Percentiles rank a stretch among this genome's conserved stretches.
Conservation (phyloP, 2,888 invertebrate species). For the Slavum lentiscoides region DNA sequence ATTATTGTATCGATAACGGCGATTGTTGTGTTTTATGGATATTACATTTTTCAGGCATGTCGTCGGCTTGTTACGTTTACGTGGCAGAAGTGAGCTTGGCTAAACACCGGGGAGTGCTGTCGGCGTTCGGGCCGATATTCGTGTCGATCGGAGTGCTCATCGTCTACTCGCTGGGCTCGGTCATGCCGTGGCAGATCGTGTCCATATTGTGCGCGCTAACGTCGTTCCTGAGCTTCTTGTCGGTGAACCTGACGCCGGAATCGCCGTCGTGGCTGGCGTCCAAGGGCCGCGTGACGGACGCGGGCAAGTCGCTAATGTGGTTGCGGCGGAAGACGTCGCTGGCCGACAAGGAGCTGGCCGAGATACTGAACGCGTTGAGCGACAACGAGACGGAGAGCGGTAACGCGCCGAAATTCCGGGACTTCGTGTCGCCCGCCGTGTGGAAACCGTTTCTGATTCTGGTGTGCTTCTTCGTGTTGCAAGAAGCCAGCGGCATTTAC, state of each 20-base stretch:
- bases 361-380: conserved; percentile 55
- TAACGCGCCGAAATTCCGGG: background rate
- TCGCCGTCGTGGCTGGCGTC: conserved; percentile 72
- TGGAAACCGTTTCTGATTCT: conserved; percentile 71
- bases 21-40: too few species aligned
- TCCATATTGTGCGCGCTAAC: conserved; percentile 67
- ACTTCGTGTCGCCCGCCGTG: conserved; percentile 60
- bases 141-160: conserved; percentile 74
- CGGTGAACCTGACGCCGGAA: conserved; percentile 70
- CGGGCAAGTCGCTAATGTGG: conserved; percentile 69
- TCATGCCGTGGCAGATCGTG: conserved; percentile 66
- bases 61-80: conserved; percentile 71
- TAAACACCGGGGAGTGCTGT: conserved; percentile 70
- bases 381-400: background rate
- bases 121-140: conserved; percentile 71
- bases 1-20: too few species aligned
- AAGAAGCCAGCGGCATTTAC: conserved; percentile 76
- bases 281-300: conserved; percentile 66
- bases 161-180: conserved; percentile 70
- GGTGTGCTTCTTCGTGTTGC: conserved; percentile 69
- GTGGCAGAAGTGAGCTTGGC: conserved; percentile 72
- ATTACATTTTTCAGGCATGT: conserved; percentile 65
- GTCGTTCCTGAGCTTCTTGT: conserved; percentile 64
- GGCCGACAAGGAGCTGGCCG: conserved; percentile 68
- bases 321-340: conserved; percentile 68